These are phyloP conservation scores for Drosophila tristis DNA, from an alignment of 1,140 invertebrate genomes.

Conservation along the genomic window DNA sequence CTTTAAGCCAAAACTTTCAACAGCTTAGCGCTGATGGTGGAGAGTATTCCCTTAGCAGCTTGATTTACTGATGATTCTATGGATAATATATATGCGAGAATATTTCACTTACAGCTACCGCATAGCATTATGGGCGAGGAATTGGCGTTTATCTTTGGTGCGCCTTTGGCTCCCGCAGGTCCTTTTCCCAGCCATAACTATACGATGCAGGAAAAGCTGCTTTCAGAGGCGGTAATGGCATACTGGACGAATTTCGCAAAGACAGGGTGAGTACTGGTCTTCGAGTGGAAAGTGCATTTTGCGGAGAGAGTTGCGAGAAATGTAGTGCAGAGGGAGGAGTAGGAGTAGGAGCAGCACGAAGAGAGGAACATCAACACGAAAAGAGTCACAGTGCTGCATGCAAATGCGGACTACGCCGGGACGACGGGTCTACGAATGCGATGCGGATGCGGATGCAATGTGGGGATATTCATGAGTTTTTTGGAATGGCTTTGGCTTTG, in stretches of 20 bases:
- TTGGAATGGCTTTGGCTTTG: slow-evolving; percentile 34
- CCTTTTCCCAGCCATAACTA: slow-evolving; percentile 90
- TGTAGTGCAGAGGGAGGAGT: not conserved
- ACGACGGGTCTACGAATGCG: slow-evolving; percentile 18
- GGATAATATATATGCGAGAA: not conserved
- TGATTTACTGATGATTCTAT: slow-evolving; percentile 24
- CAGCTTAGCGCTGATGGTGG: not conserved
- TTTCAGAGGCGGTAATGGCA: slow-evolving; percentile 93
- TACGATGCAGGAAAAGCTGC: slow-evolving; percentile 89
- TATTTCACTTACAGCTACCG: slow-evolving; percentile 70
- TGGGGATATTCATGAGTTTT: slow-evolving; percentile 45
- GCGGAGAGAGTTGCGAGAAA: slow-evolving; percentile 43
- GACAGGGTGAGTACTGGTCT: slow-evolving; percentile 88
- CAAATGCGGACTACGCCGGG: slow-evolving; percentile 51
- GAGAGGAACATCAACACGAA: slow-evolving; percentile 48
- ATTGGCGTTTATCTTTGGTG: slow-evolving; percentile 95
- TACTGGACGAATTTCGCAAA: slow-evolving; percentile 96
- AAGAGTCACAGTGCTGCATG: slow-evolving; percentile 66
- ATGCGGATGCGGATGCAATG: slow-evolving; percentile 56
- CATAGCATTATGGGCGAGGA: slow-evolving; percentile 94
- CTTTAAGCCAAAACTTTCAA: slow-evolving; percentile 4
- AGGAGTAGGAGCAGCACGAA: not conserved
- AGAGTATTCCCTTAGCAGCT: slow-evolving; percentile 31
- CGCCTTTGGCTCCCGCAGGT: slow-evolving; percentile 91
- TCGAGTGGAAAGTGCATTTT: slow-evolving; percentile 64